Base-by-base conservation (phyloP, 2,113 vertebrate species). In the Ochotona curzoniae region DNA sequence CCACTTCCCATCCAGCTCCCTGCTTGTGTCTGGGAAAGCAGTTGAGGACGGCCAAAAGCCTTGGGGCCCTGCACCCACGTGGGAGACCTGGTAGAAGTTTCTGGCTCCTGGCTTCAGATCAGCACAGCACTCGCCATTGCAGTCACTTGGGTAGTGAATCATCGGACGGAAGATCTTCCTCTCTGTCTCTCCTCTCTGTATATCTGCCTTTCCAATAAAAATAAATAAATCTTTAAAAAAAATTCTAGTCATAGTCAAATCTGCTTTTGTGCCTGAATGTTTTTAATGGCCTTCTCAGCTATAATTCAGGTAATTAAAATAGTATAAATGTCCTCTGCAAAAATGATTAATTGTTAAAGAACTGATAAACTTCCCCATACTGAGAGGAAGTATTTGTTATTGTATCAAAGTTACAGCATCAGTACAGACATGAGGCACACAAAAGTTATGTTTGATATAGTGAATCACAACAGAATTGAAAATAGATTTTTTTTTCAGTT, bases 301-400 rank as follows among this genome's bases (percentile, higher is more conserved):
- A 12, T 25, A 30, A 0, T 47, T 30, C 49, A 44, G 35, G 20
- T 76, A 26, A 83, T 38, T 51, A 60, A 87, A 21, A 28, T 44
- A 44, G 30, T 60, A 38, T 44, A 87, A 87, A 63, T 67, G 13
- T 66, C 26, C 1, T 74, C 17, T 49, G 38, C 38, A 85, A 74
- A 85, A 20, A 5, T 15, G 2, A 47, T 23, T 8, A 5, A 25
- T 10, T 61, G 6, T 32, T 54, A 7, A 92, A 80, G 21, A 83
- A 67, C 12, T 57, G 69, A 23, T 0, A 20, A 4, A 28, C 1
- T 1, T 66, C n/a, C 70, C 23, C n/a, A 0, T 85, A 15, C 4
- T 70, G 38, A 71, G 23, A 81, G 14, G 18, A 61, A 38, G 4
- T 23, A 26, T 8, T 11, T 35, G 9, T 0, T 63, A 35, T 73